These are phyloP conservation scores for Gallinago undulata DNA, from an alignment of 2,113 vertebrate species.

Conservation along the genomic window DNA sequence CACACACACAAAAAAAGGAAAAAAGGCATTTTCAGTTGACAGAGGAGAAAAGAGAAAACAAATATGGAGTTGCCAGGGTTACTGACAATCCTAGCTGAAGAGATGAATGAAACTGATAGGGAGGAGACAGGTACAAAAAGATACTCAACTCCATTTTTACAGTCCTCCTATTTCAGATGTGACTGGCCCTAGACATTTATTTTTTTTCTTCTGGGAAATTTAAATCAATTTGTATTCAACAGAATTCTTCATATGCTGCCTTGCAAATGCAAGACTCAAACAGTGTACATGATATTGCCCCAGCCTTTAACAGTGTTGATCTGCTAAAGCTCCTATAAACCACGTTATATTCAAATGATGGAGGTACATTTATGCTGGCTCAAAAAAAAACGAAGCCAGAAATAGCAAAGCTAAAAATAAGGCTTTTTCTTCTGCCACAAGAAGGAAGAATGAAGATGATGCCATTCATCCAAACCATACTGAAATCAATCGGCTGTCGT, in stretches of 20 bases:
- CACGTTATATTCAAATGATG: background rate
- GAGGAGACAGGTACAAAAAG: background rate
- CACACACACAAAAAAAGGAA: too few species aligned
- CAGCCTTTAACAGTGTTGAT: background rate
- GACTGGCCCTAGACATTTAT: background rate
- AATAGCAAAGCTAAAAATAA: background rate
- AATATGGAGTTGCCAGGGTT: conserved; percentile 13
- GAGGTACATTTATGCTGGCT: background rate
- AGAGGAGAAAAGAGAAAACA: background rate
- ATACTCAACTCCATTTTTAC: background rate
- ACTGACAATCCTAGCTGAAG: background rate
- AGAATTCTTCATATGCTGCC: background rate
- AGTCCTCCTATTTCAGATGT: background rate
- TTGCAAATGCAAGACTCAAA: background rate
- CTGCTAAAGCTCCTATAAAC: background rate
- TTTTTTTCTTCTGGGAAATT: background rate
- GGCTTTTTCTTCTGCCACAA: background rate
- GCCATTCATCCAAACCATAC: background rate
- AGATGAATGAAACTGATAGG: background rate
- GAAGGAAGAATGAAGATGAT: background rate
- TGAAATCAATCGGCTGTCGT: background rate
- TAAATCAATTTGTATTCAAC: background rate
- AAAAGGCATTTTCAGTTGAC: background rate
- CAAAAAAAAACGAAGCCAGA: background rate
- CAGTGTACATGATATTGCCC: background rate